These are phyloP conservation scores for Vultur gryphus DNA, from an alignment of 2,797 vertebrate genomes.

Conservation along the genomic window DNA sequence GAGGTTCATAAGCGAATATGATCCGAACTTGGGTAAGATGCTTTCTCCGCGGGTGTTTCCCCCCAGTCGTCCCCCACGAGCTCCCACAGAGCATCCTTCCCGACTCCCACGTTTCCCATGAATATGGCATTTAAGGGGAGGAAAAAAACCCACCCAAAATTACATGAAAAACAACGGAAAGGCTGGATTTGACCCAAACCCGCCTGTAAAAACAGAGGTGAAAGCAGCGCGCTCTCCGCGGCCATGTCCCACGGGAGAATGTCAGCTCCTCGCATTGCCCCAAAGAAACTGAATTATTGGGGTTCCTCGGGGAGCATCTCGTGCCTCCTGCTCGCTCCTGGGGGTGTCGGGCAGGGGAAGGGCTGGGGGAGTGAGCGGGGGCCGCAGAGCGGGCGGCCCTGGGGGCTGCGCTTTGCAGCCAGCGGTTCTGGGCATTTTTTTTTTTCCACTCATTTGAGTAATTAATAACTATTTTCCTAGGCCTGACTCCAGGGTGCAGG, in stretches of 20 bases:
- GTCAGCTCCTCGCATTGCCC: rapidly evolving
- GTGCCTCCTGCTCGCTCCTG: rapidly evolving
- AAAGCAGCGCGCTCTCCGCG: rapidly evolving
- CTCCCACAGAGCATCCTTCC: neutral
- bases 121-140: neutral
- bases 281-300: neutral
- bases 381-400: rapidly evolving
- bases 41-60: neutral
- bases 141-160: neutral
- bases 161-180: neutral
- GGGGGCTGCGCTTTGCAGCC: neutral
- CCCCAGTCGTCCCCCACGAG: neutral
- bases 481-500: constrained; percentile 51
- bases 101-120: rapidly evolving
- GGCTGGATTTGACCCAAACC: neutral
- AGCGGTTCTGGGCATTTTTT: constrained; percentile 47
- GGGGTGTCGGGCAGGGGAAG: neutral
- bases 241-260: rapidly evolving
- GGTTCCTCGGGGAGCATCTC: neutral
- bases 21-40: constrained; percentile 87
- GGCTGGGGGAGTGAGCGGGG: rapidly evolving
- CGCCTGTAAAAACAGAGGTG: neutral
- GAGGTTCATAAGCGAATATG: constrained; percentile 90
- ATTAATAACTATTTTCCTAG: constrained; percentile 70
- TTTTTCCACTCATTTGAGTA: constrained; percentile 67